These are phyloP conservation scores for Thamnophis elegans DNA, from an alignment of 2,797 vertebrate species.

Conservation along the genomic window DNA sequence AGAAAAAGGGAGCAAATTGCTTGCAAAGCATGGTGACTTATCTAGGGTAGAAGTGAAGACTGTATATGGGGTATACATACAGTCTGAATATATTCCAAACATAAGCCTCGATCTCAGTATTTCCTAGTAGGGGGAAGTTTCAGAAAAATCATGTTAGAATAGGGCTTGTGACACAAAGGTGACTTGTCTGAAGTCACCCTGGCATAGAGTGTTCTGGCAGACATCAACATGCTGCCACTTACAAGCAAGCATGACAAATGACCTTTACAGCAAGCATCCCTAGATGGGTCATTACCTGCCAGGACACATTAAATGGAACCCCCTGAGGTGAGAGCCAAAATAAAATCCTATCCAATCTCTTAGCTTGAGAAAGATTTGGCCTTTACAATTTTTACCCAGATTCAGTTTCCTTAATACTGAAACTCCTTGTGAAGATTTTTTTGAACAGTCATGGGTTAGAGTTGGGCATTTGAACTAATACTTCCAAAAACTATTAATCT, in stretches of 20 bases:
- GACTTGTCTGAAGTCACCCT: slow-evolving; percentile 40
- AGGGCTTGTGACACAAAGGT: slow-evolving; percentile 1
- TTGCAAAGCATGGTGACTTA: neutral
- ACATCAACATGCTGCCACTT: slow-evolving; percentile 54
- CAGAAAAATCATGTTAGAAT: slow-evolving; percentile 2
- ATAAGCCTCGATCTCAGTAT: neutral
- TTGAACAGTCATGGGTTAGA: neutral
- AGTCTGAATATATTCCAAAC: neutral
- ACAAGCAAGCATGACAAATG: slow-evolving; percentile 48
- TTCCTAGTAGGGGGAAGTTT: neutral
- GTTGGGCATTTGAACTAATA: neutral
- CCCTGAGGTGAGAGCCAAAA: slow-evolving; percentile 62
- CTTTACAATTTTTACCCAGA: slow-evolving; percentile 41
- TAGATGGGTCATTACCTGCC: slow-evolving; percentile 60
- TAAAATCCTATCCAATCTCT: slow-evolving; percentile 56
- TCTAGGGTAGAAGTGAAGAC: neutral
- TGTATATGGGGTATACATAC: neutral
- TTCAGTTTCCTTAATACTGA: neutral
- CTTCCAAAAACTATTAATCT: slow-evolving; percentile 11
- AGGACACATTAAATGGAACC: slow-evolving; percentile 68
- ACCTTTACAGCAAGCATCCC: slow-evolving; percentile 60
- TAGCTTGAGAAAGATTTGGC: slow-evolving; percentile 24
- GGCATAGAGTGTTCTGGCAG: slow-evolving; percentile 42
- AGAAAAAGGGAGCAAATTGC: neutral
- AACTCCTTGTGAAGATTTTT: neutral